Evolutionary conservation across 1,140 invertebrate species (phyloP), one percentile per base, ranked within the genome.

Genomic region (Anagrus nilaparvatae): DNA sequence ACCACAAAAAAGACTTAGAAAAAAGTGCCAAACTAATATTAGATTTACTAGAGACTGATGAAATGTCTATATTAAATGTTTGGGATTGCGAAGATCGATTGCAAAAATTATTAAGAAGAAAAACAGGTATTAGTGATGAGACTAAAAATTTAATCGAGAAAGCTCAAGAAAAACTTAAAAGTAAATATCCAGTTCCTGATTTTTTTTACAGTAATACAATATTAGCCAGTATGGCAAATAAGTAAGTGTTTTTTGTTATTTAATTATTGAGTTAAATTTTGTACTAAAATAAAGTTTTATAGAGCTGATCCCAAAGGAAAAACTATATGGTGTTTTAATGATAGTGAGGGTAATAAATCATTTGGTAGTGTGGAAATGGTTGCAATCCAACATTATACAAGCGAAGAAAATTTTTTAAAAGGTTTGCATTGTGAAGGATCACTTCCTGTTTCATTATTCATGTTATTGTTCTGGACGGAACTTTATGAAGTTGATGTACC

Each of bases 381-480:
- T 12, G 66, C 59, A 1, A 17, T 59, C 2, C 30, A 55, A 20
- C 31, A 61, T 38, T 69, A 69, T 38, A 47, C 25, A 6, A 12
- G 5, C 2, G 0, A 44, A 3, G 13, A 55, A 18, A 54, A 51
- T 9, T 67, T 54, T 41, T 5, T 20, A 3, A 32, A 53, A 3
- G 73, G 77, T 24, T 52, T 78, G 5, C 85, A 87, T 59, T 81
- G 77, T 46, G 85, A 89, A 59, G 80, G 81, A 5, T 61, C 70
- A 2, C 72, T 82, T 4, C 69, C 82, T 3, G 63, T 66, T 24
- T 73, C 72, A 3, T 54, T 88, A 36, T 84, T 84, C 58, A 64
- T 61, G n/a, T 52, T 83, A 2, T 60, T 83, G 3, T 84, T 87
- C 58, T 88, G 84, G 83, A 78, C 87, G 37, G 75, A 84, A 9